phyloP scores from a whole-genome alignment of 2,113 vertebrate species.

The Chauna torquata region DNA sequence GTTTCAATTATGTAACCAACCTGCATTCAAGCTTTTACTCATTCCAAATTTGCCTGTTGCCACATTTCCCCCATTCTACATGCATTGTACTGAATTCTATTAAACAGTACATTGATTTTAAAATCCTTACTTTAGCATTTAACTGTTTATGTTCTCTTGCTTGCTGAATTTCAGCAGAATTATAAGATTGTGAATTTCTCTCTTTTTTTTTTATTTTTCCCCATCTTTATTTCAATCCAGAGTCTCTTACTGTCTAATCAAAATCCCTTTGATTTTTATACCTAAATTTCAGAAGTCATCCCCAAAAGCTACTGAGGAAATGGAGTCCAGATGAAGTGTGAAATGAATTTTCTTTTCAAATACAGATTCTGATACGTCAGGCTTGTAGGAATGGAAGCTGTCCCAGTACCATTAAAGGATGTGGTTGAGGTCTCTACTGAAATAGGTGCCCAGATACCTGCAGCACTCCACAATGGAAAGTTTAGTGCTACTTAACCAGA shows the following conservation, averaged over 20 bases:
- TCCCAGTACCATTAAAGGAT: background rate
- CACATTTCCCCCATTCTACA: background rate
- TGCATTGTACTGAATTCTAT: constrained; percentile 50
- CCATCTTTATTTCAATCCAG: background rate
- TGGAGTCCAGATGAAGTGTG: background rate
- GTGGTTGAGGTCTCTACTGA: background rate
- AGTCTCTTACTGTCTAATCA: background rate
- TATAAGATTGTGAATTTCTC: constrained; percentile 6
- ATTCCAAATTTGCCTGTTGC: constrained; percentile 36
- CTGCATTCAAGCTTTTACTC: constrained; percentile 14
- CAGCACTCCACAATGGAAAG: background rate
- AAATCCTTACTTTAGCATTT: constrained; percentile 63
- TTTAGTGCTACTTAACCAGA: background rate
- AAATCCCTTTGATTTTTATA: background rate
- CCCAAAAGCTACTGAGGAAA: background rate
- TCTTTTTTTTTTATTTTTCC: background rate
- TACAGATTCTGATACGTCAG: background rate
- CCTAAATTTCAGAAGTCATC: background rate
- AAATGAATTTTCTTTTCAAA: background rate
- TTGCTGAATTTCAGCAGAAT: constrained; percentile 29
- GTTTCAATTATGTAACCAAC: constrained; percentile 53
- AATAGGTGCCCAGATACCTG: background rate
- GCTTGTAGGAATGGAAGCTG: background rate
- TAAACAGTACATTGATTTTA: constrained; percentile 72
- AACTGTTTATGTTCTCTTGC: constrained; percentile 50